Evolutionary conservation across 2,113 vertebrate genomes (phyloP), one percentile per base, ranked within the genome.

Genomic region (Zapus hudsonius): DNA sequence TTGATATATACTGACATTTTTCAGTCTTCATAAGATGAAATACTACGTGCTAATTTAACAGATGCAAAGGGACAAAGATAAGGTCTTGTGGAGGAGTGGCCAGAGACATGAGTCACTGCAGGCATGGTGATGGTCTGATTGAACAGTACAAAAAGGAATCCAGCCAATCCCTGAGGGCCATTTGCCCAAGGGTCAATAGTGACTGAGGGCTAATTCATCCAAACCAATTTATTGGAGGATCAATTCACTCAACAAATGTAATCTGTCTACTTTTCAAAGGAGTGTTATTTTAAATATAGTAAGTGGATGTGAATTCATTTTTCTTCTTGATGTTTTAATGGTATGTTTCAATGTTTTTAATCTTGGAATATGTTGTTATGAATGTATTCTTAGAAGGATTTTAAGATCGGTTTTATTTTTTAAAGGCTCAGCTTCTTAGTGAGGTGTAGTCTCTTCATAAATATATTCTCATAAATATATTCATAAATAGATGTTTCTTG

Each of bases 381-480:
- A 85, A 93, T 69, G 40, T 64, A 57, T 93, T 84, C 25, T 75
- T 84, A 83, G 55, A 8, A 73, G n/a, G 36, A 70, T 91, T 88
- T 90, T 90, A 87, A 95, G 57, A 61, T 75, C 15, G 82, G 12
- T 23, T 84, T 67, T 16, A 75, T 66, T 83, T 90, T 92, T 85
- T 42, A 42, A 89, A 87, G 90, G 73, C 47, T 79, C 59, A 90
- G 22, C 74, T 93, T 92, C 87, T 22, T 38, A 91, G 67, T 64
- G 31, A 90, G 78, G 31, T 27, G 90, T 64, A 75, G 10, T 89
- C 40, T 85, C 79, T 72, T 84, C 90, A 66, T 85, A 93, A 92
- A 89, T 55, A 91, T 80, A 89, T 84, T 86, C 80, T 89, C 61
- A 80, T 83, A 72, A 92, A 72, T 95, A 73, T 89, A 94, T 92